A percentile compares a stretch with the other conserved stretches of the same genome.
phyloP scores from a whole-genome alignment of 2,888 invertebrate genomes.

The Watsonalla binaria region DNA sequence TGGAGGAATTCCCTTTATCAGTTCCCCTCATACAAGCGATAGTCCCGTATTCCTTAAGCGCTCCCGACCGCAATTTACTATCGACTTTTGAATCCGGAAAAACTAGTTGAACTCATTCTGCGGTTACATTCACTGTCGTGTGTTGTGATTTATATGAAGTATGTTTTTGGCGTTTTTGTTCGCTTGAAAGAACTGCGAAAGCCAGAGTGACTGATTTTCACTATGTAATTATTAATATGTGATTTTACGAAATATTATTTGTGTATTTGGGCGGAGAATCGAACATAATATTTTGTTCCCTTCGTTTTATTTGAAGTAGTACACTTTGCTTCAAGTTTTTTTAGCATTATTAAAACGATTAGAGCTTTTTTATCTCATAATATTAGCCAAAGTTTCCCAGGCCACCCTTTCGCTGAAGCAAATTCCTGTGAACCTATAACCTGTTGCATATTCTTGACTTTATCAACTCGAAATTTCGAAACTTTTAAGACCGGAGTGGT shows the following conservation, averaged over 20 bases:
- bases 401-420: not conserved
- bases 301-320: no score
- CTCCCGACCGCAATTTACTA: constrained; percentile 24
- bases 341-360: no score
- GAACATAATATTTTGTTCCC: no score
- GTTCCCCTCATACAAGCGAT: not conserved
- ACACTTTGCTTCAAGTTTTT: no score
- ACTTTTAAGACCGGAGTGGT: not conserved
- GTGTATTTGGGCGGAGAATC: no score
- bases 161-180: no score
- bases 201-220: no score
- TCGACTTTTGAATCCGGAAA: constrained; percentile 21
- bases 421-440: not conserved
- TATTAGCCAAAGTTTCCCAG: no score
- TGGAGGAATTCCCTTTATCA: constrained; percentile 46
- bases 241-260: no score
- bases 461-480: not conserved
- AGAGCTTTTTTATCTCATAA: not conserved
- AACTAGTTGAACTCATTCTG: constrained; percentile 6
- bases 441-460: not conserved
- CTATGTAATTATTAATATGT: no score
- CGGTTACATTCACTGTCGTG: not conserved
- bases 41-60: constrained; percentile 21
- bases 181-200: no score
- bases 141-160: not conserved